A percentile compares a stretch with the other conserved stretches of the same genome.
Conservation (phyloP, 2,113 vertebrate species). For the Planiliza haematocheilus region DNA sequence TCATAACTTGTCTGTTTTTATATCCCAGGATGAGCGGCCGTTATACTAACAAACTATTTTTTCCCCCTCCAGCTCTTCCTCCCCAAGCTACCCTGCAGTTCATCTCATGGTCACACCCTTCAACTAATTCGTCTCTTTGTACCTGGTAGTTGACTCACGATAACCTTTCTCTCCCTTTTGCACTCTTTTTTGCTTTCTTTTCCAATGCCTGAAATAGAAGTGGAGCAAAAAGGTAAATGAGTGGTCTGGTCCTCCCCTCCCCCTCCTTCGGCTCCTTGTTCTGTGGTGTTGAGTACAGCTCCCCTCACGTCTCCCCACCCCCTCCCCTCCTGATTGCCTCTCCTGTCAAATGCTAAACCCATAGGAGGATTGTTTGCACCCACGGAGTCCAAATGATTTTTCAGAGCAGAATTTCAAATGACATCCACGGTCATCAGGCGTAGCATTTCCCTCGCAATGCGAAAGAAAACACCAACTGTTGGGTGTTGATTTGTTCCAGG, state of each 20-base stretch:
- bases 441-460: conserved; percentile 48
- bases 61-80: conserved; percentile 39
- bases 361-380: conserved; percentile 79
- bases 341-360: conserved; percentile 74
- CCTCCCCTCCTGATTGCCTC: conserved; percentile 68
- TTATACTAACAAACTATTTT: conserved; percentile 56
- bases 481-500: conserved; percentile 65
- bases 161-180: conserved; percentile 98
- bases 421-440: conserved; percentile 49
- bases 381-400: conserved; percentile 70
- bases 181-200: conserved; percentile 92
- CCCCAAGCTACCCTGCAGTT: conserved; percentile 51
- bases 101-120: conserved; percentile 67
- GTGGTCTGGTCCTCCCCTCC: conserved; percentile 85
- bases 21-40: conserved; percentile 66
- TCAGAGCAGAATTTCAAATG: conserved; percentile 66
- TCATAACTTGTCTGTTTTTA: conserved; percentile 66
- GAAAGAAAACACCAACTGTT: conserved; percentile 65
- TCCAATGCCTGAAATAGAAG: conserved; percentile 99
- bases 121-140: conserved; percentile 77
- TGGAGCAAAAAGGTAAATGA: conserved; percentile 99
- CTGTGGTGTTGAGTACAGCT: conserved; percentile 82
- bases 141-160: conserved; percentile 94
- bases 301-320: conserved; percentile 59
- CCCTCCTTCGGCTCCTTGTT: conserved; percentile 80